These are phyloP conservation scores for Aphidius ervi DNA, from an alignment of 1,140 invertebrate genomes.

Conservation along the genomic window DNA sequence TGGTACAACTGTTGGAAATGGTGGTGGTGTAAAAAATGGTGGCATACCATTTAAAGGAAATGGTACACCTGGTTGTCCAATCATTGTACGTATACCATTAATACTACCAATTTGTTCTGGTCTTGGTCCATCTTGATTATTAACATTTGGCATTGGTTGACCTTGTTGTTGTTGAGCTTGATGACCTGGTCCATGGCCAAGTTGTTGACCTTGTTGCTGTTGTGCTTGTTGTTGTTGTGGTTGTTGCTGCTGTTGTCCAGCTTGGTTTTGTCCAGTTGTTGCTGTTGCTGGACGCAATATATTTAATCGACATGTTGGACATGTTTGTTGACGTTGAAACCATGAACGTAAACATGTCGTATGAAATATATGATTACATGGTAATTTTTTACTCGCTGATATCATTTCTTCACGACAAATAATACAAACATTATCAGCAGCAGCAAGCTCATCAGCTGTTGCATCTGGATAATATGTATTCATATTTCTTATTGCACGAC, in stretches of 20 bases:
- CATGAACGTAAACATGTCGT: slow-evolving; percentile 96
- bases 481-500: slow-evolving; percentile 96
- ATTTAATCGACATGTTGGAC: slow-evolving; percentile 96
- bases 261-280: slow-evolving; percentile 35
- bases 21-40: slow-evolving; percentile 47
- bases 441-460: slow-evolving; percentile 86
- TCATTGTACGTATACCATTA: slow-evolving; percentile 20
- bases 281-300: slow-evolving; percentile 71
- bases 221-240: slow-evolving; percentile 47
- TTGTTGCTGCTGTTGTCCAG: slow-evolving; percentile 39
- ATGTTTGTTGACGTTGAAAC: slow-evolving; percentile 99
- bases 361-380: slow-evolving; percentile 99
- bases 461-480: slow-evolving; percentile 97
- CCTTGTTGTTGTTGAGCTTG: slow-evolving; percentile 41
- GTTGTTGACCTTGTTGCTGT: slow-evolving; percentile 49
- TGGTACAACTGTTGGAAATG: slow-evolving; percentile 60
- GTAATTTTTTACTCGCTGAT: slow-evolving; percentile 90
- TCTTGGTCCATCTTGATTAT: slow-evolving; percentile 34
- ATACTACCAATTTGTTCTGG: slow-evolving; percentile 34
- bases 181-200: slow-evolving; percentile 25
- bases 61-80: slow-evolving; percentile 27
- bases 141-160: slow-evolving; percentile 42
- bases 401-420: slow-evolving; percentile 81
- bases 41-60: slow-evolving; percentile 51
- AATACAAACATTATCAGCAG: slow-evolving; percentile 97